These are phyloP conservation scores for Drosophila ercepeae DNA, from an alignment of 1,140 invertebrate species.

Conservation along the genomic window DNA sequence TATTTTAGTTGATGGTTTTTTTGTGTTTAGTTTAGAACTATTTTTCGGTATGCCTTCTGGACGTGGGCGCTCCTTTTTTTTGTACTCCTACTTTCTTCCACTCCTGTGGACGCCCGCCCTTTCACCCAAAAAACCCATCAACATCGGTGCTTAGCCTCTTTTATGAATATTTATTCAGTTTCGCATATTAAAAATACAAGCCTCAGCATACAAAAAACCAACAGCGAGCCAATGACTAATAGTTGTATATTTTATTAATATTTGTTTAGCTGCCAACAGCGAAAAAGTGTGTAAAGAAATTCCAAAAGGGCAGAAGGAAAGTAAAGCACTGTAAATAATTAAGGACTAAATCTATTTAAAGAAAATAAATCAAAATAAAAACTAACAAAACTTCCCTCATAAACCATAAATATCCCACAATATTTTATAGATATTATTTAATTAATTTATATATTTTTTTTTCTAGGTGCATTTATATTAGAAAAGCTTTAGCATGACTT, in stretches of 20 bases:
- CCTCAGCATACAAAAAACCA: constrained; percentile 40
- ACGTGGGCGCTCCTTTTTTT: constrained; percentile 30
- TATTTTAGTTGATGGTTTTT: no score
- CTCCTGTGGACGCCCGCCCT: background rate
- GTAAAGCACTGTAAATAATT: background rate
- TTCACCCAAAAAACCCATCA: background rate
- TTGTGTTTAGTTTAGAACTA: no score
- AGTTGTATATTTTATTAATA: constrained; percentile 83
- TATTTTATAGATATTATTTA: no score
- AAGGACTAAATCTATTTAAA: background rate
- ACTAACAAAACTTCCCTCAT: background rate
- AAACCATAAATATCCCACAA: no score
- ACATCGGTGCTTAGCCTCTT: constrained; percentile 48
- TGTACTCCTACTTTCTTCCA: background rate
- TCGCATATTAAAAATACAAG: constrained; percentile 81
- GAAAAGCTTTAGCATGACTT: constrained; percentile 20
- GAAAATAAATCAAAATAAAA: background rate
- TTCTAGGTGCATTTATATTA: constrained; percentile 11
- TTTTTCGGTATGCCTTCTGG: constrained; percentile 20
- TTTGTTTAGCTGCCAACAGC: constrained; percentile 57
- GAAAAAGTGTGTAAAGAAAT: constrained; percentile 2
- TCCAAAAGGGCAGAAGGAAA: background rate
- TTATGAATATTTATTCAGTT: constrained; percentile 81
- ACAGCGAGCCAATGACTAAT: constrained; percentile 70
- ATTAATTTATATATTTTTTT: background rate